Evolutionary conservation across 2,888 invertebrate genomes (phyloP).

Genomic region (Lordiphosa fenestrarum): DNA sequence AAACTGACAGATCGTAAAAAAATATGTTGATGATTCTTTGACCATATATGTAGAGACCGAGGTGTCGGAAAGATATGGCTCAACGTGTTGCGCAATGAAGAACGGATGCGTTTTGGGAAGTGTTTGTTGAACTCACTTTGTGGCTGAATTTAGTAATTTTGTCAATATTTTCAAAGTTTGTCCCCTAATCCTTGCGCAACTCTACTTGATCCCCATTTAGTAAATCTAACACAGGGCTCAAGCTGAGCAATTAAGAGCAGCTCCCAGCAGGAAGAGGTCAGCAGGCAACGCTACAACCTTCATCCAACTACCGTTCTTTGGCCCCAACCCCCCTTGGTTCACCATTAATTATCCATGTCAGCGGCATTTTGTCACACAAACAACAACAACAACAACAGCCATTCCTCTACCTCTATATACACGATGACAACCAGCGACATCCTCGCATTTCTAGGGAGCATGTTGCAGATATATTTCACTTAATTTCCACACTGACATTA

Average conservation of each 20-base stretch:
- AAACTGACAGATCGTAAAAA: conserved; percentile 12
- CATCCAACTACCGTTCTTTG: conserved; percentile 10
- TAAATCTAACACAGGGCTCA: conserved; percentile 11
- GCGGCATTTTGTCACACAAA: conserved; percentile 69
- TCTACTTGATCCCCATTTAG: no score
- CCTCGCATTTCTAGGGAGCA: conserved; percentile 52
- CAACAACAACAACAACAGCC: conserved; percentile 13
- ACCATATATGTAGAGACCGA: neutral
- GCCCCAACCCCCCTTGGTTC: conserved; percentile 30
- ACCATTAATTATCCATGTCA: conserved; percentile 74
- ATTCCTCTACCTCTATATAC: neutral
- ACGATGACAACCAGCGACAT: conserved; percentile 45
- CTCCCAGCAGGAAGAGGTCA: conserved; percentile 15
- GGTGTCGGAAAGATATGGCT: no score
- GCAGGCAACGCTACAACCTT: conserved; percentile 11
- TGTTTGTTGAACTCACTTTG: no score
- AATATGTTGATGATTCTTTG: neutral
- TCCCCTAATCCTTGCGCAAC: no score
- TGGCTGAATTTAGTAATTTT: no score
- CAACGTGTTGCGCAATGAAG: neutral
- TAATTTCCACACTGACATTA: conserved; percentile 72
- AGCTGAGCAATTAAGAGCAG: conserved; percentile 51
- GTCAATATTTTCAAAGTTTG: no score
- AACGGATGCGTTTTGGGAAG: neutral
- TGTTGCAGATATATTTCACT: conserved; percentile 71